phyloP scores from a whole-genome alignment of 92 coral and sea anemone species.

The Phymanthus crucifer region DNA sequence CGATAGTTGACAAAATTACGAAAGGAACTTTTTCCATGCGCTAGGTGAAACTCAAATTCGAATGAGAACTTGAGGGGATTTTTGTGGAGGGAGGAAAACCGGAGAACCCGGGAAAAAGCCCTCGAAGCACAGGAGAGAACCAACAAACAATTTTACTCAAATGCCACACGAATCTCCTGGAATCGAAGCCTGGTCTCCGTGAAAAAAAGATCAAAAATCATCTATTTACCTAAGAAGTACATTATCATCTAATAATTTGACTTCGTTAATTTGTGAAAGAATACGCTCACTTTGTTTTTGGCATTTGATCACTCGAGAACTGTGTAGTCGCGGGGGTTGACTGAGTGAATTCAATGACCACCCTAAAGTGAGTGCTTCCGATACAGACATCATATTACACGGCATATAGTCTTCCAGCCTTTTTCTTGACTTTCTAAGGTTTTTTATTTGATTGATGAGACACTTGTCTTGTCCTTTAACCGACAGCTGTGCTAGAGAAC shows the following conservation, averaged over 20 bases:
- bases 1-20: no score
- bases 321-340: background rate
- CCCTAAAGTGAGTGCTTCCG: background rate
- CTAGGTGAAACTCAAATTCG: no score
- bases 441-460: background rate
- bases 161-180: no score
- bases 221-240: background rate
- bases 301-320: background rate
- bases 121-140: no score
- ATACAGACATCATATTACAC: background rate
- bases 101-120: no score
- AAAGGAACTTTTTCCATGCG: no score
- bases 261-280: no score
- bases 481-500: slow-evolving; percentile 13
- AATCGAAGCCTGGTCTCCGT: no score
- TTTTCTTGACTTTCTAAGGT: background rate
- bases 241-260: background rate
- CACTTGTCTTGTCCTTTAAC: background rate
- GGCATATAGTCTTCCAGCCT: background rate
- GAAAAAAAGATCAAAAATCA: background rate
- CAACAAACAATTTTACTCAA: no score
- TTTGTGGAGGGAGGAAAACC: no score
- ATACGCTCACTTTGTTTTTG: no score
- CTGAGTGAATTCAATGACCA: background rate
- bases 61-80: no score